These are phyloP conservation scores for Tursiops truncatus DNA, from an alignment of 2,113 vertebrate genomes.

Conservation along the genomic window DNA sequence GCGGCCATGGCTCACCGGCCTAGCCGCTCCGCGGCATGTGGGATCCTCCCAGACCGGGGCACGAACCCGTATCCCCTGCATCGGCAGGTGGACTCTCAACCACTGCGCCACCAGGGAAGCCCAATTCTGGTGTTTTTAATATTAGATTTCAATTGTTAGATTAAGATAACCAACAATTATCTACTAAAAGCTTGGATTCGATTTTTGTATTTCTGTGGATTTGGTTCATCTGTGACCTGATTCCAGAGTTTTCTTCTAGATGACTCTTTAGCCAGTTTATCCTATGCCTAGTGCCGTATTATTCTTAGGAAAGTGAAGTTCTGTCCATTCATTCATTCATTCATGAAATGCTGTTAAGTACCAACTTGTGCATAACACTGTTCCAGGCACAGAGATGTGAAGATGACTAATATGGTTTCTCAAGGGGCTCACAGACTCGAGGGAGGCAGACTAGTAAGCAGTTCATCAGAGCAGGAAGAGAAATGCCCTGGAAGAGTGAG, in stretches of 20 bases:
- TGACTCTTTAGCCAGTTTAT: neutral
- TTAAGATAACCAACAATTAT: neutral
- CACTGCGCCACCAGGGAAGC: too few species aligned
- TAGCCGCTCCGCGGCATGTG: too few species aligned
- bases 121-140: neutral
- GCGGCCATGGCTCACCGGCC: too few species aligned
- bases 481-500: neutral
- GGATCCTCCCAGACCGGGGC: too few species aligned
- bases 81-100: too few species aligned
- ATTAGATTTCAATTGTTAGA: neutral
- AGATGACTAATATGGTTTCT: neutral
- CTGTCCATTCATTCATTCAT: neutral
- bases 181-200: neutral
- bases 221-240: neutral
- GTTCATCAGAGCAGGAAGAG: neutral
- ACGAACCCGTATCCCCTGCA: too few species aligned
- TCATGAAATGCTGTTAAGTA: neutral
- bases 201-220: conserved; percentile 30
- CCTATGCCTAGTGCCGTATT: neutral
- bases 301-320: neutral
- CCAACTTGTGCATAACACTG: neutral
- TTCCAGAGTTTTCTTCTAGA: neutral
- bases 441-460: neutral
- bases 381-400: neutral
- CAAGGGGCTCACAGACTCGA: neutral